Conservation (phyloP, 2,888 invertebrate species). For the Xestia xanthographa region DNA sequence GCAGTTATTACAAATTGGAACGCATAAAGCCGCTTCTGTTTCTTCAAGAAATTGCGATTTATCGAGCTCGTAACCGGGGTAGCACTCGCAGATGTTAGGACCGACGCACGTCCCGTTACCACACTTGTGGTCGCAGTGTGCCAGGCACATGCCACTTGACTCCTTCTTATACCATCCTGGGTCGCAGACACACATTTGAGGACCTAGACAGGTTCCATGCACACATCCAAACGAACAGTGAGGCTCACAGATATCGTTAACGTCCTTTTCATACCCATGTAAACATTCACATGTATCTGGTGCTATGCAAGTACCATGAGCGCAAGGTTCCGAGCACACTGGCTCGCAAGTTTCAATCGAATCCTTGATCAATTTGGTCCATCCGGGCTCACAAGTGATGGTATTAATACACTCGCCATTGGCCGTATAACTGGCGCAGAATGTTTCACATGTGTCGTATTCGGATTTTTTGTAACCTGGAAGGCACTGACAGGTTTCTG, state of each 20-base stretch:
- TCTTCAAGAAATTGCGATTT: neutral
- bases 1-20: conserved; percentile 62
- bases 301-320: conserved; percentile 71
- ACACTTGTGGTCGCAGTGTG: conserved; percentile 66
- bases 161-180: conserved; percentile 65
- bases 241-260: conserved; percentile 52
- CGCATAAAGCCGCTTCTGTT: conserved; percentile 36
- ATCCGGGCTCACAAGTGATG: conserved; percentile 52
- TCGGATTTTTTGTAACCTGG: conserved; percentile 46
- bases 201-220: conserved; percentile 66
- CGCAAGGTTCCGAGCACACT: conserved; percentile 50
- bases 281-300: conserved; percentile 68
- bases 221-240: conserved; percentile 63
- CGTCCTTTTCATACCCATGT: conserved; percentile 56
- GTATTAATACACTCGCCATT: conserved; percentile 50
- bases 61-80: conserved; percentile 55
- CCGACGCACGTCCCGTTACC: conserved; percentile 69
- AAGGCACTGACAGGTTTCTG: conserved; percentile 55
- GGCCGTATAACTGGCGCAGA: conserved; percentile 50
- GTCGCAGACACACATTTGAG: conserved; percentile 64
- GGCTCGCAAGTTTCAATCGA: conserved; percentile 66
- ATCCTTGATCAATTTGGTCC: conserved; percentile 42
- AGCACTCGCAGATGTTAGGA: conserved; percentile 69
- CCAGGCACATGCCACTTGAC: conserved; percentile 49
- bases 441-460: conserved; percentile 38